Evolutionary conservation across 2,888 invertebrate genomes (phyloP), one percentile per base, ranked within the genome.

Genomic region (Argynnis bischoffii): DNA sequence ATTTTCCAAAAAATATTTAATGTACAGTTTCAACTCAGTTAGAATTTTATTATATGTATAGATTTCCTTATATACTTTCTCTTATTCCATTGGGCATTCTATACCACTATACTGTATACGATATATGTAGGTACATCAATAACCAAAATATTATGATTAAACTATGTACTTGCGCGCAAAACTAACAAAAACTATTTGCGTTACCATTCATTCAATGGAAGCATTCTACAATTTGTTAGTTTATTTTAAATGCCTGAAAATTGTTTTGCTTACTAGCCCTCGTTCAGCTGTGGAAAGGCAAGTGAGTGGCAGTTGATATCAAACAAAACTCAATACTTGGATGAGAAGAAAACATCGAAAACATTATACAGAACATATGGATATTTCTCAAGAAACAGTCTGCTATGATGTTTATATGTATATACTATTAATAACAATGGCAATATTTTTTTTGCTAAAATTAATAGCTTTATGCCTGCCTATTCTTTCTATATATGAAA

Each of bases 261-360:
- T 31, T 47, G 13, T 66, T 66, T 53, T 18, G 53, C 59, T 53
- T 18, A 41, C 51, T 31, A 57, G 31, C 57, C 57, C 57, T 59
- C 55, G 0, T 18, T 59, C 57, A 59, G 65, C 65, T 47, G 59
- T 47, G 47, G 59, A 50, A 31, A 54, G 35, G 53, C 53, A 47
- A 50, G 47, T 66, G 59, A 50, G 47, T 66, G 59, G 54, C 65
- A 66, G 59, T 41, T 48, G 41, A 56, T 56, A 56, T 15, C 50
- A 50, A 64, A 56, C 64, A 64, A 64, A 35, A 48, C 16, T 55
- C 53, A 53, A 18, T 14, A 15, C 41, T 61, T 61, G 51, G 50
- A 18, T 21, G 21, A 31, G 59, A 15, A 11, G 18, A 53, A 6
- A 53, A 51, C 16, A 15, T 16, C 11, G n/a, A 51, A 41, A 50